phyloP scores from a whole-genome alignment of 2,113 vertebrate species.

The Takifugu flavidus region DNA sequence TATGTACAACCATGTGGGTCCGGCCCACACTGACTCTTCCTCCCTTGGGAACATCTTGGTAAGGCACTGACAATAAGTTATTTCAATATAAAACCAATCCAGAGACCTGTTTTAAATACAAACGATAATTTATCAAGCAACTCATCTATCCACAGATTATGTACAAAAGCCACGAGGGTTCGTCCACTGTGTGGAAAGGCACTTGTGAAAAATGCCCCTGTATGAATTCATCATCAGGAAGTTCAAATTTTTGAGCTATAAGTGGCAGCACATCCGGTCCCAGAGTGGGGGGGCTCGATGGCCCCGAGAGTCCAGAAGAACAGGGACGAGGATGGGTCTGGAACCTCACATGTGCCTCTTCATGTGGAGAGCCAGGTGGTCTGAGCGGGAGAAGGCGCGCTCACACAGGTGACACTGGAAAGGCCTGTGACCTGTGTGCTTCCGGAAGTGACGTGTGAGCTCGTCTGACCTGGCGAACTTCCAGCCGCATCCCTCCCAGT shows the following conservation, averaged over 20 bases:
- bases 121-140: constrained; percentile 69
- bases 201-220: constrained; percentile 13
- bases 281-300: no score
- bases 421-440: constrained; percentile 88
- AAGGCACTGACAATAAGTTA: constrained; percentile 65
- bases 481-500: constrained; percentile 91
- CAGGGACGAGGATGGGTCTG: background rate
- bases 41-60: constrained; percentile 27
- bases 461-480: constrained; percentile 88
- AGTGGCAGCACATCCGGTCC: no score
- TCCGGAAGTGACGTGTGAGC: constrained; percentile 88
- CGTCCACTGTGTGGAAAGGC: constrained; percentile 14
- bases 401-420: constrained; percentile 91
- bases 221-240: background rate
- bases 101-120: constrained; percentile 70
- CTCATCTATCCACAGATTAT: constrained; percentile 42
- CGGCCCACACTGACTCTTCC: constrained; percentile 62
- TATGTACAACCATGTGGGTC: constrained; percentile 67
- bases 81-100: constrained; percentile 24
- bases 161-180: constrained; percentile 20
- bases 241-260: no score
- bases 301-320: background rate
- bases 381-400: constrained; percentile 86
- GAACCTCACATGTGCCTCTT: constrained; percentile 85
- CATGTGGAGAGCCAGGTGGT: constrained; percentile 93